Evolutionary conservation across 2,888 invertebrate genomes (phyloP).

Genomic region (Sarcophaga caerulescens): DNA sequence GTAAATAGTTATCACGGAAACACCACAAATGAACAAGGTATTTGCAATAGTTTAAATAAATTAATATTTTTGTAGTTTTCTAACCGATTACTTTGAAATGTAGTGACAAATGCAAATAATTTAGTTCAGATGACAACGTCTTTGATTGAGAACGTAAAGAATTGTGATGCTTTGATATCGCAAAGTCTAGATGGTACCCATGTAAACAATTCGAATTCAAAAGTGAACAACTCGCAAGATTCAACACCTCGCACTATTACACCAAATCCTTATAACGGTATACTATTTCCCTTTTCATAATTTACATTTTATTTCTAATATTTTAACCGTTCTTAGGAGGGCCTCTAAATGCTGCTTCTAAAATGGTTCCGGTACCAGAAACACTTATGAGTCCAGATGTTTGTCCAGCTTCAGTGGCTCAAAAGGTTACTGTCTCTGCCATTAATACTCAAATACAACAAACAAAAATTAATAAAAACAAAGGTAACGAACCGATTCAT

Average conservation of each 20-base stretch:
- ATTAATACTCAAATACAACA: constrained; percentile 78
- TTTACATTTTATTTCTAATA: constrained; percentile 25
- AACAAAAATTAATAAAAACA: constrained; percentile 79
- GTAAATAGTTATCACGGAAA: constrained; percentile 86
- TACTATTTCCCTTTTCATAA: background rate
- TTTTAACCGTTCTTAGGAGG: constrained; percentile 74
- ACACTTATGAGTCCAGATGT: constrained; percentile 92
- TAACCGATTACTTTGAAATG: constrained; percentile 27
- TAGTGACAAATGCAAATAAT: constrained; percentile 73
- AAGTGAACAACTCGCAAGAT: constrained; percentile 78
- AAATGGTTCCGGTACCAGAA: constrained; percentile 93
- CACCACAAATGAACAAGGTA: constrained; percentile 78
- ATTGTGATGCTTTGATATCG: constrained; percentile 82
- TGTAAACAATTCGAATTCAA: constrained; percentile 74
- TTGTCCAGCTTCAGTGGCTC: constrained; percentile 79
- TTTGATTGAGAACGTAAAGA: constrained; percentile 80
- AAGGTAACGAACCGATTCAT: constrained; percentile 72
- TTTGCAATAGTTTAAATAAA: background rate
- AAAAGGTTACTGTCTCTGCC: constrained; percentile 76
- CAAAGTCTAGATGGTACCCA: constrained; percentile 85
- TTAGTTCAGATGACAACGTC: constrained; percentile 81
- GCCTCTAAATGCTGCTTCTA: constrained; percentile 90
- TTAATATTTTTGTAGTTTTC: background rate
- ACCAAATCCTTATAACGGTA: constrained; percentile 80
- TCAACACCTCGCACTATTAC: constrained; percentile 80